phyloP scores from a whole-genome alignment of 2,113 vertebrate genomes.

The Cephalopholis sonnerati region DNA sequence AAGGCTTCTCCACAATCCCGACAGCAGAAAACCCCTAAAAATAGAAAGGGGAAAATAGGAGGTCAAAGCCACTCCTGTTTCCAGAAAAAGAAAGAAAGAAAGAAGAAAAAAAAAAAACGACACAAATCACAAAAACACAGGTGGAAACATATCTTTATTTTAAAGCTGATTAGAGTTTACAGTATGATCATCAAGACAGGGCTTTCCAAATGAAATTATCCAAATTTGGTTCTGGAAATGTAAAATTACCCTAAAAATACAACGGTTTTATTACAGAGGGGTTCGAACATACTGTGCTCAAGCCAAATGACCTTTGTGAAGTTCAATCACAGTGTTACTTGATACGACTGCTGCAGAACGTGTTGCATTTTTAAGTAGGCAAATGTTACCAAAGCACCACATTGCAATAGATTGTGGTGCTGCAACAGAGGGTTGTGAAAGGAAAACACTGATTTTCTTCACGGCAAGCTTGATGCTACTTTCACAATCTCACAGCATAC shows the following conservation, averaged over 20 bases:
- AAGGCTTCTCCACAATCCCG: conserved; percentile 81
- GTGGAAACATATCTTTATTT: conserved; percentile 57
- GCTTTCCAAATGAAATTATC: background rate
- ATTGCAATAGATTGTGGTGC: background rate
- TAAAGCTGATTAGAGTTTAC: conserved; percentile 7
- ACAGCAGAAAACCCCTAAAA: conserved; percentile 83
- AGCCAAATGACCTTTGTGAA: background rate
- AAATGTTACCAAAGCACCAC: conserved; percentile 3
- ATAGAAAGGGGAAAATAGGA: conserved; percentile 80
- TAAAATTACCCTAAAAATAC: background rate
- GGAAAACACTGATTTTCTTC: background rate
- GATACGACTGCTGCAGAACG: background rate
- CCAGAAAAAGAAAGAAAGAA: conserved; percentile 51
- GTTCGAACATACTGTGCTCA: background rate
- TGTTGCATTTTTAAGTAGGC: background rate
- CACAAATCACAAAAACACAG: conserved; percentile 50
- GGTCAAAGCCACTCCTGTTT: conserved; percentile 76
- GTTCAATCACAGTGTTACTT: background rate
- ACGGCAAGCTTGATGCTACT: background rate
- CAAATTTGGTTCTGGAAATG: background rate
- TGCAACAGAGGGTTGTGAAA: background rate
- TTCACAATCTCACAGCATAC: no score
- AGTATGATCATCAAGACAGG: conserved; percentile 7
- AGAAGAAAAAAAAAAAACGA: conserved; percentile 32
- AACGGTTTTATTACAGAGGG: background rate